Conservation (phyloP, 2,888 invertebrate species). For the Siphlonurus alternatus region DNA sequence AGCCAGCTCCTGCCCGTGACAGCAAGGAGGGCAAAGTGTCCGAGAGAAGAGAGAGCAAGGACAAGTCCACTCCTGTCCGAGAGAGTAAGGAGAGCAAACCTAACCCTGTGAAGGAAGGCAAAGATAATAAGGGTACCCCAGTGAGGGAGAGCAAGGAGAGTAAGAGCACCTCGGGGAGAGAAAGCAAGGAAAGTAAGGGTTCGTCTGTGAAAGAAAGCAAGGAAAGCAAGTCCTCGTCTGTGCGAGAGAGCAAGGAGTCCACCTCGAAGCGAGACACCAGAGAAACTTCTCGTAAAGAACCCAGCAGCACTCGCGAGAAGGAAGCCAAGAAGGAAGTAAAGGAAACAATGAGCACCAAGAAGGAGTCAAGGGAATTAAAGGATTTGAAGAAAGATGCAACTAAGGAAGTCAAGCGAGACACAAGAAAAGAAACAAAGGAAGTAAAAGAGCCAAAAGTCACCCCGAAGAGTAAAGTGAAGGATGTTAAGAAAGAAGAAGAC, state of each 20-base stretch:
- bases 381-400: constrained; percentile 4
- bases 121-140: constrained; percentile 2
- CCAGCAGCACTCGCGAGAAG: constrained; percentile 7
- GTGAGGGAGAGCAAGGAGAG: constrained; percentile 9
- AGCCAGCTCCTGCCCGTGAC: no score
- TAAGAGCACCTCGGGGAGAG: background rate
- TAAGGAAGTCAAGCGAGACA: constrained; percentile 6
- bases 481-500: constrained; percentile 6
- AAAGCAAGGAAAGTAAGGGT: constrained; percentile 4
- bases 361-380: constrained; percentile 5
- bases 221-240: background rate
- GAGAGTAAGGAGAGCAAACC: constrained; percentile 7
- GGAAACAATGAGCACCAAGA: constrained; percentile 5
- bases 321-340: background rate
- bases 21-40: background rate
- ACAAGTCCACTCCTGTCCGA: background rate
- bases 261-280: background rate
- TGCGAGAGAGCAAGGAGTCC: background rate
- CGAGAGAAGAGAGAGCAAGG: background rate
- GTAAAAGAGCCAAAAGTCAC: constrained; percentile 3
- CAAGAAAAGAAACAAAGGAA: constrained; percentile 4
- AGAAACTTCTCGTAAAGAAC: constrained; percentile 4
- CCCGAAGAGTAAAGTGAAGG: constrained; percentile 5
- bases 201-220: no score
- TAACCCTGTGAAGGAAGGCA: constrained; percentile 1